Base-by-base conservation (phyloP, 92 coral and sea anemone genomes). In the Parazoanthus darwini region DNA sequence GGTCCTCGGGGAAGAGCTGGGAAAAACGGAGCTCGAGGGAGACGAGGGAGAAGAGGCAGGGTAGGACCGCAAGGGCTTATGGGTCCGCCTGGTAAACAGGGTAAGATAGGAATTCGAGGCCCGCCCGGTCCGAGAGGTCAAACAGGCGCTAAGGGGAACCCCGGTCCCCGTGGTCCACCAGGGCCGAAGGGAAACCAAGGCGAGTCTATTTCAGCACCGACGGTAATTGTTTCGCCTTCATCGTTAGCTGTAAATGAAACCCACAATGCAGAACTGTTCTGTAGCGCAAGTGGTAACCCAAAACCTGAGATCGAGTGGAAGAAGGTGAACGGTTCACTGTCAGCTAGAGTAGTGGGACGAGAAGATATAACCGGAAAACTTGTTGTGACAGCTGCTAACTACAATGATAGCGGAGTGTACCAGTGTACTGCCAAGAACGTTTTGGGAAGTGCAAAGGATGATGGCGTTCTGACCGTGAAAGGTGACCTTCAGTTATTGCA, bases 211-310 rank as follows among this genome's bases (percentile, higher is more conserved):
- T 80, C 85, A 33, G 85, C 72, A 58, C 85, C 85, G 51, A 50
- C 85, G 51, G 85, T 56, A 39, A 58, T 80, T 80, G 85, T 80
- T 56, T 80, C 85, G 59, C 85, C 85, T 5, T 9, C 29, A 33
- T 9, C 46, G n/a, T 16, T 80, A 25, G 78, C 43, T 10, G 92
- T 93, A 66, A 86, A 82, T 39, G 91, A 88, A 73, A 88, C 88
- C 7, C 88, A 86, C 15, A 87, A 37, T 46, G 94, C 87, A 2
- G 43, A 25, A 73, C 63, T 93, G 23, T 80, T 36, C 33, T 93
- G 96, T 81, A 39, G 84, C 56, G 94, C 93, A 6, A 72, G 81
- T 44, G 96, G 96, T 66, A 91, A 77, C 80, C 94, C 96, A 8
- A 87, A 74, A 22, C 94, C 96, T 1, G 86, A 29, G 82, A 88